phyloP scores from a whole-genome alignment of 2,113 vertebrate genomes.

The Bettongia penicillata region DNA sequence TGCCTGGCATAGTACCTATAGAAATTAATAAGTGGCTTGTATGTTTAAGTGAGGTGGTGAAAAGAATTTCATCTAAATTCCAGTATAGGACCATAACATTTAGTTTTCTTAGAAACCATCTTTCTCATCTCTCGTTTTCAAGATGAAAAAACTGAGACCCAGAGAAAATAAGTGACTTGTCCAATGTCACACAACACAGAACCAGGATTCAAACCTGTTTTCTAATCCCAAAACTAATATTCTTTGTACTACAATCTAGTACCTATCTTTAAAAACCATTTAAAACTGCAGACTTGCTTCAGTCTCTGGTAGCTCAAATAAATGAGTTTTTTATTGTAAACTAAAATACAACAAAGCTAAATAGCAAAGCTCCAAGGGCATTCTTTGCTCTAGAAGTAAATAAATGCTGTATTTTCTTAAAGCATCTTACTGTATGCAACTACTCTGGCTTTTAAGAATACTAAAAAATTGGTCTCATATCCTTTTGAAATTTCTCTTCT shows the following conservation, averaged over 20 bases:
- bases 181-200: background rate
- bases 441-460: constrained; percentile 21
- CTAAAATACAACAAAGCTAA: background rate
- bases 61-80: background rate
- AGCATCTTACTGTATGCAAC: background rate
- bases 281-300: background rate
- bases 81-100: background rate
- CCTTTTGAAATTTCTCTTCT: background rate
- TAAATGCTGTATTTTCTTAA: constrained; percentile 27
- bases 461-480: background rate
- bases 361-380: background rate
- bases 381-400: background rate
- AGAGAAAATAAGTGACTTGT: background rate
- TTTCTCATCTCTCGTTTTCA: background rate
- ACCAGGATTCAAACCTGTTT: background rate
- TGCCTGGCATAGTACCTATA: background rate
- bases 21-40: background rate
- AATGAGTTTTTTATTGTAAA: background rate
- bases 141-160: background rate
- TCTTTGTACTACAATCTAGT: background rate
- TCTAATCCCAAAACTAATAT: background rate
- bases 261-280: background rate
- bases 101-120: background rate
- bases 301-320: background rate
- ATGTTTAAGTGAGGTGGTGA: background rate